Base-by-base conservation (phyloP, 1,140 invertebrate species). In the Drosophila novamexicana region DNA sequence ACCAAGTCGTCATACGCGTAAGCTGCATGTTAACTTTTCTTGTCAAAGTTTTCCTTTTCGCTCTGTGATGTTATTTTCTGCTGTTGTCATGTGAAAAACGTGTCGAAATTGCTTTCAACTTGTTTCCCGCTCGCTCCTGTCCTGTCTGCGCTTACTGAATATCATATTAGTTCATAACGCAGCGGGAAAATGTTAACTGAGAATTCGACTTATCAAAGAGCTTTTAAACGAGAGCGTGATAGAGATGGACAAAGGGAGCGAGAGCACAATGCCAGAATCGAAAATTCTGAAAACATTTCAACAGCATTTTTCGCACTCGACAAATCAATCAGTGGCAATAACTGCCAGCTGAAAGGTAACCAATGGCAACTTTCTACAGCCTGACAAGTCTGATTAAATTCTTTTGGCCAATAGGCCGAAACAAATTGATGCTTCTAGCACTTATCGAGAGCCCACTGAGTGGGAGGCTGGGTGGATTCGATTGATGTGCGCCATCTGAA, bases 21-120 rank as follows among this genome's bases (percentile, higher is more conserved):
- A 72, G 69, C 54, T 61, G 74, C 12, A 53, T 75, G 80, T 86
- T 79, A 72, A 66, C 53, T 70, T 78, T 76, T 32, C 52, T 64
- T 75, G 54, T 34, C 45, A 76, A 76, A 68, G 40, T 54, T 68
- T 68, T 10, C 16, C 9, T 47, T 61, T 34, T 61, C 16, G 16
- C 9, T 56, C 22, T 22, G 6, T 42, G 1, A 53, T 63, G 7
- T 29, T 34, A 52, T 37, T 45, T 62, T 40, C 12, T 56, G 52
- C 57, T 47, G n/a, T 37, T 34, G 37, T 42, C 59, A 53, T 69
- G 58, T 40, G 63, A 74, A 50, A 70, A 57, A 61, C 72, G 66
- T 75, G 66, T 70, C 40, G 53, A 75, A 70, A 70, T 52, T 69
- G 57, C 50, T 44, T n/a, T 39, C 71, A 69, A 62, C 63, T 56